Percentiles rank a stretch among this genome's conserved stretches.
phyloP scores from a whole-genome alignment of 2,113 vertebrate genomes.

The Diphyllodes magnificus region DNA sequence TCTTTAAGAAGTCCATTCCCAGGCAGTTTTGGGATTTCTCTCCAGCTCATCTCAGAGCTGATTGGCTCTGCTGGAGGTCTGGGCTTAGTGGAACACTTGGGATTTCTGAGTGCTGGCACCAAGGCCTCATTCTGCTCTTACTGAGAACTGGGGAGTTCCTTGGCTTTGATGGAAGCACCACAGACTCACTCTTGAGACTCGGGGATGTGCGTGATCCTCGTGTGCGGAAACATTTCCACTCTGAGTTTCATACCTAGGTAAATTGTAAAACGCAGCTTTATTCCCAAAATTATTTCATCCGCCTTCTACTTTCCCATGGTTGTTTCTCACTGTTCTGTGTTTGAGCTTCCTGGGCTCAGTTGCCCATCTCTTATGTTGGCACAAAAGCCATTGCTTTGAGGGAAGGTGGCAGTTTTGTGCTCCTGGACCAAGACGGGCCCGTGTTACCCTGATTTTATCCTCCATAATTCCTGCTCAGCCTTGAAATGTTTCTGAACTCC shows the following conservation, averaged over 20 bases:
- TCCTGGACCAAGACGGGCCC: neutral
- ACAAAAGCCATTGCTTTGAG: neutral
- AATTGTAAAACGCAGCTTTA: neutral
- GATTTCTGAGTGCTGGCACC: neutral
- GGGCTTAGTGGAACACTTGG: neutral
- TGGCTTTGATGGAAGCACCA: neutral
- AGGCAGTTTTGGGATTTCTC: neutral
- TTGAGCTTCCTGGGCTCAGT: neutral
- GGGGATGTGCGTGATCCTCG: neutral
- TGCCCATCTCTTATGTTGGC: neutral
- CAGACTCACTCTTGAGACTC: neutral
- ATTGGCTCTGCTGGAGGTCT: neutral
- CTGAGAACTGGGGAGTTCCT: neutral
- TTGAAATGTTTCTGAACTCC: neutral
- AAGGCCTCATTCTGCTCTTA: fast-evolving
- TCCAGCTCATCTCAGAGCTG: neutral
- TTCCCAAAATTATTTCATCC: neutral
- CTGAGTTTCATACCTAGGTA: neutral
- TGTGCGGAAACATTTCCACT: neutral
- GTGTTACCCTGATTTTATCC: neutral
- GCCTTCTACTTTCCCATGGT: neutral
- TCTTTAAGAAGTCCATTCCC: neutral
- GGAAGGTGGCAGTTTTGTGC: neutral
- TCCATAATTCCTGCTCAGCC: neutral
- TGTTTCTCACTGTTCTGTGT: neutral